phyloP scores from a whole-genome alignment of 2,888 invertebrate species.

The Eristalis intricaria region DNA sequence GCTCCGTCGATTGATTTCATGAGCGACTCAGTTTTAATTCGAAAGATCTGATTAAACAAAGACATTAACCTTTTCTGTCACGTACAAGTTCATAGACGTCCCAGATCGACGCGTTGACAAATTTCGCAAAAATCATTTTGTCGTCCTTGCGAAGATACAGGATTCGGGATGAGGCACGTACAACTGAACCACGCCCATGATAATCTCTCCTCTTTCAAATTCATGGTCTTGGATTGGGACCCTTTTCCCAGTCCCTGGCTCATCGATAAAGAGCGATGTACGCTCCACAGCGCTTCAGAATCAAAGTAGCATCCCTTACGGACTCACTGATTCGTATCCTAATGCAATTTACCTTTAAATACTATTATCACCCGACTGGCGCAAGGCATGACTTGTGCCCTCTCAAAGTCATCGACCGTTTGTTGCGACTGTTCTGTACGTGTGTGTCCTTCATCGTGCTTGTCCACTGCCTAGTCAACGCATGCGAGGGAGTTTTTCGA shows the following conservation, averaged over 20 bases:
- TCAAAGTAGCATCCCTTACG: slow-evolving; percentile 1
- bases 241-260: neutral
- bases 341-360: slow-evolving; percentile 24
- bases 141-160: neutral
- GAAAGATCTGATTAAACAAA: neutral
- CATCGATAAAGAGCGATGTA: neutral
- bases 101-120: neutral
- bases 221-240: neutral
- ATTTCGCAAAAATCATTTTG: neutral
- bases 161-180: neutral
- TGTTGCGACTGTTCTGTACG: neutral
- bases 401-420: neutral
- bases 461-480: slow-evolving; percentile 21
- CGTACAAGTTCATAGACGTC: neutral
- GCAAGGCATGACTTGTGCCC: slow-evolving; percentile 2
- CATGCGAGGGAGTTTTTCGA: slow-evolving; percentile 3
- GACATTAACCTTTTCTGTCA: neutral
- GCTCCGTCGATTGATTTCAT: neutral
- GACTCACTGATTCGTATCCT: slow-evolving; percentile 23
- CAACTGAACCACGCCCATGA: neutral
- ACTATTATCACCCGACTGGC: slow-evolving; percentile 19
- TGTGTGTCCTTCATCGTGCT: neutral
- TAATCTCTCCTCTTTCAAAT: neutral
- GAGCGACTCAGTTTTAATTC: neutral
- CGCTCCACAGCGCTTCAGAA: neutral